These are phyloP conservation scores for Pristionchus exspectatus DNA, from an alignment of 2,888 invertebrate species.

Conservation along the genomic window DNA sequence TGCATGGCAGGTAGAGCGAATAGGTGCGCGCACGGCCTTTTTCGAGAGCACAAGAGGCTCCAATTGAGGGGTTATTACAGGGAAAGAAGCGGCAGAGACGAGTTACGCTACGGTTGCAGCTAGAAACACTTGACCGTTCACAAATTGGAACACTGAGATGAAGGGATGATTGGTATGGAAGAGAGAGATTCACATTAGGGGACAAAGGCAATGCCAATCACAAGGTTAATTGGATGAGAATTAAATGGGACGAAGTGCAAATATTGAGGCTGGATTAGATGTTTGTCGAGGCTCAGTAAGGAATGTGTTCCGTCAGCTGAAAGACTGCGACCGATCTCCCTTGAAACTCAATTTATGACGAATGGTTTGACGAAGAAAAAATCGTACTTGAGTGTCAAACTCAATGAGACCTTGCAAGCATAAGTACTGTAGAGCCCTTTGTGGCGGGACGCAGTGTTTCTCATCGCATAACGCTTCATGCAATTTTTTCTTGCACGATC, in stretches of 20 bases:
- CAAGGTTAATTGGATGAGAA: conserved; percentile 29
- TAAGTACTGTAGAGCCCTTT: not conserved
- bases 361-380: not conserved
- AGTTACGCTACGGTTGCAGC: not conserved
- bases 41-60: conserved; percentile 14
- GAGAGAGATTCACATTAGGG: not conserved
- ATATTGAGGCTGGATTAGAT: not conserved
- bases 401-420: not conserved
- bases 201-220: not conserved
- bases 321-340: not conserved
- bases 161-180: not conserved
- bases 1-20: not conserved
- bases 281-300: not conserved
- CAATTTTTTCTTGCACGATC: no score
- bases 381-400: not conserved
- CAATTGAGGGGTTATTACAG: conserved; percentile 32
- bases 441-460: not conserved
- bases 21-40: not conserved
- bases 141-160: not conserved
- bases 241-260: not conserved
- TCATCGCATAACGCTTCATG: no score
- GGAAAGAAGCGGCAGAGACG: conserved; percentile 10
- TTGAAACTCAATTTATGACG: not conserved
- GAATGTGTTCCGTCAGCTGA: not conserved
- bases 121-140: conserved; percentile 3